phyloP scores from a whole-genome alignment of 2,888 invertebrate genomes.

The Ypsolopha sequella region DNA sequence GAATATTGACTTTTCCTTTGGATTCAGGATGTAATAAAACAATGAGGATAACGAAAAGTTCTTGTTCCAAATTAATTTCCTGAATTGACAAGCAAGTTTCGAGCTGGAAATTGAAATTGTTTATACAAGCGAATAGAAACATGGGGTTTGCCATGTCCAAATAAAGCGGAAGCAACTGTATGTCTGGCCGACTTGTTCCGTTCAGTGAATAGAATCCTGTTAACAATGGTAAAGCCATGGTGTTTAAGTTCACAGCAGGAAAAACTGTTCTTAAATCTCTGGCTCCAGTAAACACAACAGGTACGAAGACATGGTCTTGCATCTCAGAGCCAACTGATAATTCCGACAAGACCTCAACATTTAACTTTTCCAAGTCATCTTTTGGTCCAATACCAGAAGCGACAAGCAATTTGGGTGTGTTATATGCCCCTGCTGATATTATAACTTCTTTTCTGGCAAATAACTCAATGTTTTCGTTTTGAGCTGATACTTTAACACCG shows the following conservation, averaged over 20 bases:
- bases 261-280: neutral
- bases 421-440: neutral
- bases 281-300: neutral
- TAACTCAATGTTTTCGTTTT: neutral
- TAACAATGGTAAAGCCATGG: neutral
- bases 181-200: neutral
- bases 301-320: neutral
- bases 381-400: neutral
- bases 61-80: neutral
- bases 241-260: neutral
- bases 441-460: slow-evolving; percentile 2
- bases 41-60: neutral
- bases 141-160: neutral
- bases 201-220: neutral
- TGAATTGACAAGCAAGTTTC: neutral
- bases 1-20: neutral
- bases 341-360: neutral
- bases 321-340: neutral
- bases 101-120: neutral
- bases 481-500: neutral
- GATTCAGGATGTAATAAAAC: slow-evolving; percentile 1
- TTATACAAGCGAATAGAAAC: neutral
- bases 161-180: neutral
- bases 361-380: neutral
- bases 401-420: neutral